Conservation (phyloP, 2,113 vertebrate genomes). For the Rhinogobius similis region DNA sequence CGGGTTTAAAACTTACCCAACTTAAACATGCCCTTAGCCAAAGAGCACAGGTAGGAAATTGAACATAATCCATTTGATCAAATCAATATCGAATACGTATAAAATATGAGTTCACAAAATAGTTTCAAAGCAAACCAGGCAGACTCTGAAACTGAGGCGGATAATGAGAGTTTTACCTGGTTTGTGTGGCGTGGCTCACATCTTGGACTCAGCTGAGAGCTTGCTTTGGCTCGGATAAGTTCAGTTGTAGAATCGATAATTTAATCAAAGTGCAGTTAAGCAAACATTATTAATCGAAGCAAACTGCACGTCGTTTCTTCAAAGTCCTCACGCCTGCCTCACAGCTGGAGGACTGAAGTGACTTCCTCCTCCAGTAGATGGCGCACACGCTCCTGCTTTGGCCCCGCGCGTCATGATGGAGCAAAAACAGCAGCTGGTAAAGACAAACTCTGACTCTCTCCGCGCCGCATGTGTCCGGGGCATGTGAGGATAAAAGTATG, state of each 20-base stretch:
- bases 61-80: no score
- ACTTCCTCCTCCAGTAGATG: neutral
- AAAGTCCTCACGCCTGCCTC: neutral
- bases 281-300: no score
- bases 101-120: neutral
- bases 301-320: no score
- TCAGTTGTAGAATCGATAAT: neutral
- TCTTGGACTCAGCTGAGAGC: neutral
- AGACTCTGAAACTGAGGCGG: neutral
- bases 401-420: neutral
- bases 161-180: no score
- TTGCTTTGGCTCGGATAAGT: neutral
- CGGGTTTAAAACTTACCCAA: no score
- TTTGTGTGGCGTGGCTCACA: neutral
- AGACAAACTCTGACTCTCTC: constrained; percentile 12
- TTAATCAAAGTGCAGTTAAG: no score
- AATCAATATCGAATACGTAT: neutral
- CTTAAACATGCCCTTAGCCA: no score
- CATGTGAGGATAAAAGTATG: constrained; percentile 18
- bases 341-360: neutral
- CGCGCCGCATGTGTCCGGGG: constrained; percentile 16
- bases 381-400: neutral
- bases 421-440: constrained; percentile 13
- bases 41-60: no score
- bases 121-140: neutral